Percentiles rank a stretch among this genome's conserved stretches.
These are phyloP conservation scores for Scleropages formosus DNA, from an alignment of 2,797 vertebrate species.

Conservation along the genomic window DNA sequence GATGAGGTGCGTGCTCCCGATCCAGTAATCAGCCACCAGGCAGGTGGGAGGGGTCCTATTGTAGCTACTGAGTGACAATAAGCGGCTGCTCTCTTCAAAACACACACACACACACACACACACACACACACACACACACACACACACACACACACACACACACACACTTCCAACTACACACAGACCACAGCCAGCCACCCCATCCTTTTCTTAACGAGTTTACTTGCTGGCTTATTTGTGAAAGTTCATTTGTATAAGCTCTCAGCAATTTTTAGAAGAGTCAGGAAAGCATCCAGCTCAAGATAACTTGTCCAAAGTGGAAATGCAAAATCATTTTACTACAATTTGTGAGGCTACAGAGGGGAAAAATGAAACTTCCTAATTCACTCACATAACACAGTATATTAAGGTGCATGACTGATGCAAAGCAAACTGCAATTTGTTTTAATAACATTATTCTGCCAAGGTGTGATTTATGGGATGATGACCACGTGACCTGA, in stretches of 20 bases:
- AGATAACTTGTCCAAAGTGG: not conserved
- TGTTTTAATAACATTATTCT: no score
- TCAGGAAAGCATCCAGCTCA: not conserved
- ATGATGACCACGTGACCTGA: no score
- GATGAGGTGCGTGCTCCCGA: slow-evolving; percentile 38
- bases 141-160: not conserved
- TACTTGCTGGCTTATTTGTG: not conserved
- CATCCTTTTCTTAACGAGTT: not conserved
- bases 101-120: not conserved
- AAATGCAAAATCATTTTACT: not conserved
- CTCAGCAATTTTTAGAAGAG: not conserved
- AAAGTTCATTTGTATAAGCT: not conserved
- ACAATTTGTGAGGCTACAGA: no score
- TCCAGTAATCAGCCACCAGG: slow-evolving; percentile 4
- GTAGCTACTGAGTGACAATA: not conserved
- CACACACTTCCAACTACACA: not conserved
- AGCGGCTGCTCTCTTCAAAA: not conserved
- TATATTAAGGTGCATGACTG: no score
- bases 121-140: not conserved
- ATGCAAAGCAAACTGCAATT: no score
- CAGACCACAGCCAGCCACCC: not conserved
- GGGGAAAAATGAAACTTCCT: no score
- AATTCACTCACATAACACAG: no score
- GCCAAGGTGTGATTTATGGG: no score
- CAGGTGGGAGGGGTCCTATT: not conserved